phyloP scores from a whole-genome alignment of 2,113 vertebrate species.

The Oreochromis niloticus region DNA sequence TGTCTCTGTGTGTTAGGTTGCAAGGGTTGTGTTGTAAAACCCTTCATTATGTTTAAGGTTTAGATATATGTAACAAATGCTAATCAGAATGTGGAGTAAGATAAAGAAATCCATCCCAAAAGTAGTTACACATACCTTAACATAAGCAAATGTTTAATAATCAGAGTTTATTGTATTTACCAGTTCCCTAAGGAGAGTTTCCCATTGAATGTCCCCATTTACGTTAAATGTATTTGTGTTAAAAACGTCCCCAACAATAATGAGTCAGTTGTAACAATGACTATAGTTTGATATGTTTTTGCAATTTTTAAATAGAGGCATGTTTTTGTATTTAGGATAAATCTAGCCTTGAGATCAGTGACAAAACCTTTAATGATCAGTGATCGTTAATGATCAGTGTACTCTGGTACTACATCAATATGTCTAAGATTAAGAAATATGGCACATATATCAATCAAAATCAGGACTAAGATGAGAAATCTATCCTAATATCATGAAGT shows the following conservation, averaged over 20 bases:
- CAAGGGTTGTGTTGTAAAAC: too few relatives aligned
- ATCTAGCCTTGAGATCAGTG: neutral
- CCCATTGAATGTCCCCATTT: neutral
- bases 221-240: neutral
- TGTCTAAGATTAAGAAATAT: neutral
- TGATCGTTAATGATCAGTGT: neutral
- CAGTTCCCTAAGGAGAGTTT: too few relatives aligned
- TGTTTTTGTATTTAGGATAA: too few relatives aligned
- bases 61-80: too few relatives aligned
- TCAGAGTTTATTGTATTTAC: fast-evolving
- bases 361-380: neutral
- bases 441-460: neutral
- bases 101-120: too few relatives aligned
- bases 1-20: too few relatives aligned
- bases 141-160: too few relatives aligned
- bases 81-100: too few relatives aligned
- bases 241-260: neutral
- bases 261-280: neutral
- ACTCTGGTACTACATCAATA: neutral
- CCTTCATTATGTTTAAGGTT: too few relatives aligned
- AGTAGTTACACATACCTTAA: too few relatives aligned
- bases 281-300: neutral
- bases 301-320: too few relatives aligned
- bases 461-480: neutral
- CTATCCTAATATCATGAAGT: neutral